These are phyloP conservation scores for Eptatretus burgeri DNA, from an alignment of 2,113 vertebrate genomes.

Conservation along the genomic window DNA sequence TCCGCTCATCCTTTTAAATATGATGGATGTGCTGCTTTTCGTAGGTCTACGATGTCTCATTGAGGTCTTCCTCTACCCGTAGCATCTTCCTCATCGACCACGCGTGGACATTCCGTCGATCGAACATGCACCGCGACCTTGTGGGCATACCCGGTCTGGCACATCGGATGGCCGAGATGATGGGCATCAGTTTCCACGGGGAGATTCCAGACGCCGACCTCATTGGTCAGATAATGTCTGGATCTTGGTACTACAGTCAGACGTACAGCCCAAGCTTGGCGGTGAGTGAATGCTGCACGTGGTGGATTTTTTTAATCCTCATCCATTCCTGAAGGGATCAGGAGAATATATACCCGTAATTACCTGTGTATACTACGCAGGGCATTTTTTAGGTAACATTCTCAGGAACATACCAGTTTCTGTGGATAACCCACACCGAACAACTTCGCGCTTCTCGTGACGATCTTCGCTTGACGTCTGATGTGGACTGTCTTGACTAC, in stretches of 20 bases:
- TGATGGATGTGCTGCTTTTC: not conserved
- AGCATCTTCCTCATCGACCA: constrained; percentile 76
- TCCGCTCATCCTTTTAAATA: not conserved
- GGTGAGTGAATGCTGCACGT: constrained; percentile 18
- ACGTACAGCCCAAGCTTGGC: constrained; percentile 59
- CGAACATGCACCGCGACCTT: constrained; percentile 36
- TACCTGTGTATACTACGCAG: too few relatives aligned
- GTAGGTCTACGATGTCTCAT: not conserved
- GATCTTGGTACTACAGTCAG: constrained; percentile 93
- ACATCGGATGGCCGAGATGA: constrained; percentile 44
- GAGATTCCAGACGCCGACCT: constrained; percentile 28
- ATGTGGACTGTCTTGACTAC: too few relatives aligned
- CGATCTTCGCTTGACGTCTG: too few relatives aligned
- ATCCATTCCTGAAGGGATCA: too few relatives aligned
- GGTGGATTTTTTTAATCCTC: not conserved
- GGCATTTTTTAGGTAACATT: too few relatives aligned
- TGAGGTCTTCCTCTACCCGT: constrained; percentile 7
- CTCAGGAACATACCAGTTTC: too few relatives aligned
- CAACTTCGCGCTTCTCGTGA: too few relatives aligned
- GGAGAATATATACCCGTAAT: too few relatives aligned
- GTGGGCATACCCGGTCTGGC: constrained; percentile 37
- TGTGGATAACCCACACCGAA: too few relatives aligned
- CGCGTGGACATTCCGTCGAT: constrained; percentile 47
- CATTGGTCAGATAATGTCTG: constrained; percentile 32
- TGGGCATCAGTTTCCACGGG: constrained; percentile 45